A percentile compares a stretch with the other conserved stretches of the same genome.
Conservation (phyloP, 1,140 invertebrate species). For the Globodera rostochiensis region DNA sequence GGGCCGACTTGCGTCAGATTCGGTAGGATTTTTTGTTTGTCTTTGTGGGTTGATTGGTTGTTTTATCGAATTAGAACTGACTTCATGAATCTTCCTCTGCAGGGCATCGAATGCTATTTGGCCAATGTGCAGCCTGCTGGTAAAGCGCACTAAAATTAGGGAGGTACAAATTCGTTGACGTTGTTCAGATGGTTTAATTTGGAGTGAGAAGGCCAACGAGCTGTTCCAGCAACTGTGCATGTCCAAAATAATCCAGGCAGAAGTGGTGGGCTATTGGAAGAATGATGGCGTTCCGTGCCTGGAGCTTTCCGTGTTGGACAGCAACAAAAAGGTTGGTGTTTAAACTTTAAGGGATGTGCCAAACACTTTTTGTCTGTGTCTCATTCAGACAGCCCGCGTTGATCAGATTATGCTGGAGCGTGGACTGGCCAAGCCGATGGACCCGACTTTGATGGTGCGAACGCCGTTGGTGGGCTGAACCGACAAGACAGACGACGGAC, state of each 20-base stretch:
- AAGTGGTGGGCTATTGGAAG: conserved; percentile 50
- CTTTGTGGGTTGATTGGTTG: neutral
- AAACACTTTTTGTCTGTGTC: conserved; percentile 26
- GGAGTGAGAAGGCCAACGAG: conserved; percentile 54
- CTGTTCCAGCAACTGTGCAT: conserved; percentile 47
- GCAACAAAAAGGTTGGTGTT: conserved; percentile 49
- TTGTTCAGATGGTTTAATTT: conserved; percentile 33
- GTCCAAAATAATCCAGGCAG: conserved; percentile 50
- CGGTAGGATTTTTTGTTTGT: conserved; percentile 47
- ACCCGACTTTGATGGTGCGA: conserved; percentile 42
- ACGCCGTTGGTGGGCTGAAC: neutral
- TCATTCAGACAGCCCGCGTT: conserved; percentile 44
- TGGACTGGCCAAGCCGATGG: conserved; percentile 43
- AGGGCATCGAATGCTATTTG: conserved; percentile 88
- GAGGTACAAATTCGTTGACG: neutral
- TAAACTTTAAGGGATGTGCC: neutral
- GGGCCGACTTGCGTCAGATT: conserved; percentile 79
- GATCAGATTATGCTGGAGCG: conserved; percentile 49
- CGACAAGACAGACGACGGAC: neutral
- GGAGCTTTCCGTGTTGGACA: conserved; percentile 42
- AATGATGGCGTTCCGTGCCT: conserved; percentile 48
- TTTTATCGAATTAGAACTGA: conserved; percentile 69
- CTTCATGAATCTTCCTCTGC: conserved; percentile 89
- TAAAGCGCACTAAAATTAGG: conserved; percentile 65
- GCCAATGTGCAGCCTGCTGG: conserved; percentile 83